Base-by-base conservation (phyloP, 2,113 vertebrate genomes). In the Lampris megalopsis region DNA sequence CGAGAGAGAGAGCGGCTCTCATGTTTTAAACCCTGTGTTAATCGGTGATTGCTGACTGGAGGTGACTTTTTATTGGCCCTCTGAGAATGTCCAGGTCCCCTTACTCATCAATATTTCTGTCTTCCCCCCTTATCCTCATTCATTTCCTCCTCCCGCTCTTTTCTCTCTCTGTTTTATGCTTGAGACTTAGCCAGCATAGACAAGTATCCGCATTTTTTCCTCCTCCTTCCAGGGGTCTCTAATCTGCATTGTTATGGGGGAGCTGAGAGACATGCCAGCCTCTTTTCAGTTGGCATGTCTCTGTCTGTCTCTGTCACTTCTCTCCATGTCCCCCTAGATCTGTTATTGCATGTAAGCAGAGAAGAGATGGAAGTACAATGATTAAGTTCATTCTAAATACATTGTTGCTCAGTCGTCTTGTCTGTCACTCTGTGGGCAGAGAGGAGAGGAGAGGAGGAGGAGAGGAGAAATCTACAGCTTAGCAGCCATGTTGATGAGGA, bases 21-120 rank as follows among this genome's bases (percentile, higher is more conserved):
- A 1, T 75, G 80, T 80, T 90, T 82, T 69, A 77, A 85, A 78
- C 50, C 67, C 49, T 40, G 10, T 47, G 78, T 73, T 88, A 86
- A 89, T 87, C 86, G 81, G 81, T 82, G 74, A 7, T 62, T 79
- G 81, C 76, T 86, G 87, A 88, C 63, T 84, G 68, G 78, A 84
- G 82, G 78, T 70, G 70, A 82, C 88, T 82, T 83, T 86, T 77
- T 80, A 68, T 1, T 2, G 70, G 71, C 69, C 79, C 77, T 65
- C 6, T 45, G 77, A 80, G 79, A 75, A 70, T 9, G 64, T 80
- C 68, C 69, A 72, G 50, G 74, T 86, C 80, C 77, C 74, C 71
- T 72, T 72, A 61, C 68, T 72, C 63, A 69, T 89, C 75, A 71
- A 68, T 69, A 73, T 77, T 79, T 73, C 69, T 73, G 56, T 71